Conservation (phyloP, 1,140 invertebrate genomes). For the Camponotus vicinus region DNA sequence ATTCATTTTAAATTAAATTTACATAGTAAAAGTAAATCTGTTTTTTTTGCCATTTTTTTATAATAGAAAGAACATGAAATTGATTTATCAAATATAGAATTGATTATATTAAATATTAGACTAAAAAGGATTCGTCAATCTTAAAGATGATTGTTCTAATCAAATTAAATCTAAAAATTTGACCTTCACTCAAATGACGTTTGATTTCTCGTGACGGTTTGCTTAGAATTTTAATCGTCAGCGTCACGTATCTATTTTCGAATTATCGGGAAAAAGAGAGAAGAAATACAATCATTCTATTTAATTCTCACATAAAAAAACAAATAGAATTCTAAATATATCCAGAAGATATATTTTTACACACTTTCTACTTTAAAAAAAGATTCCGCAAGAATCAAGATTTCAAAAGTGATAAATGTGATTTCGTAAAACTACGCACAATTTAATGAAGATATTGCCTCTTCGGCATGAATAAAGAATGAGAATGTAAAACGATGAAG, state of each 20-base stretch:
- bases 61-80: not conserved
- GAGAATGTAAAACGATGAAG: conserved; percentile 1
- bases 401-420: not conserved
- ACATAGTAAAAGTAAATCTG: not conserved
- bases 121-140: not conserved
- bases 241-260: not conserved
- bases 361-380: not conserved
- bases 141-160: conserved; percentile 15
- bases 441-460: not conserved
- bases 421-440: not conserved
- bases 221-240: conserved; percentile 33
- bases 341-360: not conserved
- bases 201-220: not conserved
- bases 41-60: not conserved
- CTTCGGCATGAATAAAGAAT: not conserved
- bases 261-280: not conserved
- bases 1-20: not conserved
- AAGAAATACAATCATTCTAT: not conserved
- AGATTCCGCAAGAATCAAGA: conserved; percentile 8
- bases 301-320: not conserved
- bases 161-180: not conserved
- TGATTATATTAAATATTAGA: not conserved
- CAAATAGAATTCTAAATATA: not conserved
- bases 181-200: conserved; percentile 12
- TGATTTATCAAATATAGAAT: conserved; percentile 3